Evolutionary conservation across 2,797 vertebrate species (phyloP).

Genomic region (Podargus strigoides): DNA sequence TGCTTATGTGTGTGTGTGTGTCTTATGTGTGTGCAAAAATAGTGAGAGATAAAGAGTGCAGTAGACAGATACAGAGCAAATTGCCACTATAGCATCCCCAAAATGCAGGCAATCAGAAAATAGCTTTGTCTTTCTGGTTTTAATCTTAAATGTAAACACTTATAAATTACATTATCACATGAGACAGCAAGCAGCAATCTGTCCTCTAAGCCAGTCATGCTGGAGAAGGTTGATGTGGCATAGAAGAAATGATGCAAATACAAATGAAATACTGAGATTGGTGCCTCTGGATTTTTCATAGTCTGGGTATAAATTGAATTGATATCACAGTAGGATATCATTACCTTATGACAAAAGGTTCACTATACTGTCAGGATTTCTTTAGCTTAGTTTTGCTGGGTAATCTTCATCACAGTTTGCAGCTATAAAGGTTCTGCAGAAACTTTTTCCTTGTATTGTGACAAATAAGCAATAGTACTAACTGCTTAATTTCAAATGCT

Average conservation of each 20-base stretch:
- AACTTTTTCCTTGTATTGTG: background rate
- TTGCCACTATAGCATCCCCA: background rate
- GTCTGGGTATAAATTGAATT: background rate
- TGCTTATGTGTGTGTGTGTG: background rate
- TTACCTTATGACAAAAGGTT: background rate
- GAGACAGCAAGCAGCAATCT: background rate
- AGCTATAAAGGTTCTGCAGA: background rate
- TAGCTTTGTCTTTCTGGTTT: background rate
- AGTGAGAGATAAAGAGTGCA: background rate
- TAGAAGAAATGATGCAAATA: background rate
- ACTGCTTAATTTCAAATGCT: background rate
- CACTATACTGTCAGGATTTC: background rate
- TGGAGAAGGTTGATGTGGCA: background rate
- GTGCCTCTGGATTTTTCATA: background rate
- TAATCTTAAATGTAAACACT: background rate
- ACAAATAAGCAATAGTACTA: background rate
- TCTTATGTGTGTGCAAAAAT: background rate
- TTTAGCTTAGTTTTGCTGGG: background rate
- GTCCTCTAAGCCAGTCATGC: background rate
- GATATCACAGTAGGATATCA: background rate
- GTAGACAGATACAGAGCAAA: background rate
- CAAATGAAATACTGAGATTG: background rate
- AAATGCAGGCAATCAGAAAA: background rate
- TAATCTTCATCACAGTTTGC: background rate
- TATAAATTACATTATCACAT: background rate